Conservation (phyloP, 2,888 invertebrate species). For the Acleris literana region DNA sequence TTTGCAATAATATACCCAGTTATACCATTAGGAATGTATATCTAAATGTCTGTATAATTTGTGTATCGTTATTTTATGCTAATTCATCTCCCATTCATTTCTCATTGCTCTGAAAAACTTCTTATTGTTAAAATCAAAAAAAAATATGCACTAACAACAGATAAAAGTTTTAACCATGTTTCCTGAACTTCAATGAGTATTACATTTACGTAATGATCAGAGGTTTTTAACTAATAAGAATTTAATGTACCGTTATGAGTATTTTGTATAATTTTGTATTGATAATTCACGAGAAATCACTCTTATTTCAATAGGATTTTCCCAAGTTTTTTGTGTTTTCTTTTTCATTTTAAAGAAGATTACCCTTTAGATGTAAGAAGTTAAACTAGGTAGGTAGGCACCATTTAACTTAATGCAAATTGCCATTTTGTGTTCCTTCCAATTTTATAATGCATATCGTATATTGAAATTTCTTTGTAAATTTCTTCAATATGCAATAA, state of each 20-base stretch:
- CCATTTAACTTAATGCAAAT: background rate
- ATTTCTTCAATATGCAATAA: no score
- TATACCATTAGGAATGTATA: constrained; percentile 17
- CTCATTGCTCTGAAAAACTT: background rate
- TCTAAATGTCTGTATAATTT: constrained; percentile 17
- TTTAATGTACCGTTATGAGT: constrained; percentile 27
- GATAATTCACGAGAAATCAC: constrained; percentile 27
- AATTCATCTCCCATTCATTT: background rate
- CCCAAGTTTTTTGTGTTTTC: constrained; percentile 23
- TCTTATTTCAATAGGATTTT: constrained; percentile 27
- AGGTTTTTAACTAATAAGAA: constrained; percentile 22
- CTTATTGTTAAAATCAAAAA: background rate
- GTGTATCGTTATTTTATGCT: background rate
- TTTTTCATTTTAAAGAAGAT: constrained; percentile 3
- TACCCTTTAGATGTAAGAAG: constrained; percentile 1
- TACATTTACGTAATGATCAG: constrained; percentile 10
- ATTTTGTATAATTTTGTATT: constrained; percentile 34
- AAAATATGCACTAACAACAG: background rate
- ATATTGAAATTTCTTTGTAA: no score
- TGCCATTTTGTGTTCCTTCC: no score
- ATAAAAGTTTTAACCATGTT: background rate
- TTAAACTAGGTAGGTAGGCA: background rate
- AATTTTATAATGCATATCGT: no score
- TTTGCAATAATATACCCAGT: background rate
- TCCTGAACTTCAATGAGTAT: constrained; percentile 16